Evolutionary conservation across 2,888 invertebrate species (phyloP), one percentile per base, ranked within the genome.

Genomic region (Tinea semifulvella): DNA sequence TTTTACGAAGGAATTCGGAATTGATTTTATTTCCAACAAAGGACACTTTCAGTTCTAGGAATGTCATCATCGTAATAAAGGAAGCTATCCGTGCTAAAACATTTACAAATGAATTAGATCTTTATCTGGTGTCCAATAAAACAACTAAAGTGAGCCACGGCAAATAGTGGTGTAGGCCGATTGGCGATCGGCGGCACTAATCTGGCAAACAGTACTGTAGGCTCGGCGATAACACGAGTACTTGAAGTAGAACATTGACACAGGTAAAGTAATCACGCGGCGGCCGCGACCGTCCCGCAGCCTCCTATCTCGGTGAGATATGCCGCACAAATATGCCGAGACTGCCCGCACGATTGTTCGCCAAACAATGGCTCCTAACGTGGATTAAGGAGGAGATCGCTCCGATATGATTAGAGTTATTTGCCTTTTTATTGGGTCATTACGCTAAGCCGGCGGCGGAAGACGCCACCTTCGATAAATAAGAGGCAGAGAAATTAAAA

Each of bases 381-480:
- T 43, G 43, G 46, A 46, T 46, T 46, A 46, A 43, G 38, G 46
- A 39, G 43, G 35, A 47, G 43, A 47, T 44, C 38, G 42, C 18
- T 17, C 40, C 47, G 49, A 46, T 49, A 48, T 48, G 61, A 65
- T 65, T 57, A 62, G 53, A 56, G 56, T 53, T 66, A 63, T 70
- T 69, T 68, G 57, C 63, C 60, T 65, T 61, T 65, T 65, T 68
- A 68, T 66, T 63, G 61, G 64, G 57, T 60, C 61, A 57, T 67
- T 65, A 47, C 44, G 44, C 44, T 39, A 31, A 25, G 51, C 52
- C 50, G 45, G 49, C 48, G 53, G 55, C 56, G 53, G 53, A 28
- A n/a, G 18, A 4, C 43, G 43, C 26, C 11, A 26, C 31, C 43
- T 8, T 19, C 43, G 28, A 31, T n/a, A 40, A 40, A 40, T 40